Conservation (phyloP, 2,113 vertebrate genomes). For the Sceloporus undulatus region DNA sequence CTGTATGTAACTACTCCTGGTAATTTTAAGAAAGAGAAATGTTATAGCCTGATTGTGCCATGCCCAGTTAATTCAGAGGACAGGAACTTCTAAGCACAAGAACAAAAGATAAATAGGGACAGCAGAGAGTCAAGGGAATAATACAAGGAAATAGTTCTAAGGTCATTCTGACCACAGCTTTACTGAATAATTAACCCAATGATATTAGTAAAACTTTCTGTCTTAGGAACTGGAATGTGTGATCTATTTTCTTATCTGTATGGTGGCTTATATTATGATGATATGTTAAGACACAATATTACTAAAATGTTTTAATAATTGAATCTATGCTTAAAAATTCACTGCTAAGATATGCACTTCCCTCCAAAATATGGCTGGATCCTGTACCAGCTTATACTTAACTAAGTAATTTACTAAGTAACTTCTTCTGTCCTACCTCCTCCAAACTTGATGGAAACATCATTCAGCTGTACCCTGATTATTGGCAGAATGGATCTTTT, state of each 20-base stretch:
- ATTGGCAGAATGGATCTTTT: no score
- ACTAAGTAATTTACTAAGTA: no score
- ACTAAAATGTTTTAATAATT: neutral
- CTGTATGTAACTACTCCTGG: neutral
- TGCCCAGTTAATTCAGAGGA: neutral
- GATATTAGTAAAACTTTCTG: neutral
- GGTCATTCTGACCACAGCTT: constrained; percentile 11
- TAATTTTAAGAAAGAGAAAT: neutral
- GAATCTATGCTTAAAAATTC: neutral
- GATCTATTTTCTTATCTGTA: neutral
- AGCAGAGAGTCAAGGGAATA: constrained; percentile 17
- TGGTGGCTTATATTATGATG: neutral
- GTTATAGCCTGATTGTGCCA: neutral
- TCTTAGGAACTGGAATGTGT: neutral
- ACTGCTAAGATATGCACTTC: no score
- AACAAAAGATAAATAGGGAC: constrained; percentile 17
- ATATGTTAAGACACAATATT: neutral
- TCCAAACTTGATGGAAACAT: no score
- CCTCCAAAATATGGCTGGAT: no score
- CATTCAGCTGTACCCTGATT: no score
- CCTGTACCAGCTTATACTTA: no score
- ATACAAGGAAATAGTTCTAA: constrained; percentile 5
- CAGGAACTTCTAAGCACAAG: constrained; percentile 30
- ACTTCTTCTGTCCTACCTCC: no score
- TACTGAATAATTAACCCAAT: constrained; percentile 19